These are phyloP conservation scores for Cyclophora albipunctata DNA, from an alignment of 2,888 invertebrate species.

Conservation along the genomic window DNA sequence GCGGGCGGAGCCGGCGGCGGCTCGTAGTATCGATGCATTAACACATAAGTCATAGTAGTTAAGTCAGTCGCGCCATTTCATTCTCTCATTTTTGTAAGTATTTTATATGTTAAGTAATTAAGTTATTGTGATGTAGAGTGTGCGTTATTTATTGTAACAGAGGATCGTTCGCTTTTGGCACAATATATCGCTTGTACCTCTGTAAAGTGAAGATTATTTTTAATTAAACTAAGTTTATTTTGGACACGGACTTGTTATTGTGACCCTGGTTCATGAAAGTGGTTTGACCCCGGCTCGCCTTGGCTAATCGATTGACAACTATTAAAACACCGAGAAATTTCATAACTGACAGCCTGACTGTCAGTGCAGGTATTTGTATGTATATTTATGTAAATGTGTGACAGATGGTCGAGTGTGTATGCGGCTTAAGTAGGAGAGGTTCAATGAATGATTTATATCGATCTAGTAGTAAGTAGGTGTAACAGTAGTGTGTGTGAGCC, in stretches of 20 bases:
- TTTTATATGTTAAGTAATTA: conserved; percentile 24
- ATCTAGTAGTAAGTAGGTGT: too few relatives aligned
- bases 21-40: too few relatives aligned
- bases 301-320: conserved; percentile 17
- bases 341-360: conserved; percentile 4
- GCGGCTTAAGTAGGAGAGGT: background rate
- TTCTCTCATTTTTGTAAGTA: conserved; percentile 38
- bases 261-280: conserved; percentile 17
- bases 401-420: background rate
- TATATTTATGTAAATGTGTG: background rate
- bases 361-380: conserved; percentile 1
- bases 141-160: conserved; percentile 14
- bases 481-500: too few relatives aligned
- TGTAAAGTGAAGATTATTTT: conserved; percentile 17
- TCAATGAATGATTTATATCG: conserved; percentile 5
- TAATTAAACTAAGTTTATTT: conserved; percentile 18
- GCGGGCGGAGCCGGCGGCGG: conserved; percentile 7
- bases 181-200: conserved; percentile 19
- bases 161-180: conserved; percentile 19
- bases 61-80: conserved; percentile 73
- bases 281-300: conserved; percentile 14
- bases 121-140: conserved; percentile 30
- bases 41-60: conserved; percentile 21
- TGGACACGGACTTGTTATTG: conserved; percentile 15
- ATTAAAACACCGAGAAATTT: conserved; percentile 8